Conservation (phyloP, 2,888 invertebrate genomes). For the Formica aserva region DNA sequence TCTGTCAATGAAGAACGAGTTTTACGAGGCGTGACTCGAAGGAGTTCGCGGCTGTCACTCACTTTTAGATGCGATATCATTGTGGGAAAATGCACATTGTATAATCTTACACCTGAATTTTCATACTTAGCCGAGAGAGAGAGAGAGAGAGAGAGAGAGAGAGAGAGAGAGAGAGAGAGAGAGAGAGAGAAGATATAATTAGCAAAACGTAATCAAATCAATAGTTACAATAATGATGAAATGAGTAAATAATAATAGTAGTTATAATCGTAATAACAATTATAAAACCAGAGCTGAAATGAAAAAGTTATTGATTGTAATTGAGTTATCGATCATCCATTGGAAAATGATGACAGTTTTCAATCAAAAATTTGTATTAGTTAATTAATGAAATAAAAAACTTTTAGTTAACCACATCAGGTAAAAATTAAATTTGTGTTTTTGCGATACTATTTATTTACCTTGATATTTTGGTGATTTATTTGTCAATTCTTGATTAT, state of each 20-base stretch:
- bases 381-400: not conserved
- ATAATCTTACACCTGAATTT: constrained; percentile 14
- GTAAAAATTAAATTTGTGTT: not conserved
- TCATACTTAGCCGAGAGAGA: not conserved
- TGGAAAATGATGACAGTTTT: not conserved
- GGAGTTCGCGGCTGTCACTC: not conserved
- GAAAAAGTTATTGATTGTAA: not conserved
- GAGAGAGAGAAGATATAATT: not conserved
- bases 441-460: not conserved
- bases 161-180: not conserved
- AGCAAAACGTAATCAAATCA: not conserved
- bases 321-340: not conserved
- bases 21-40: not conserved
- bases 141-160: not conserved
- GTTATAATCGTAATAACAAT: not conserved
- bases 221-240: not conserved
- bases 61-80: not conserved
- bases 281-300: not conserved
- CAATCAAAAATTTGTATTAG: not conserved
- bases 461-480: not conserved
- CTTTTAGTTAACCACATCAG: not conserved
- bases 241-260: not conserved
- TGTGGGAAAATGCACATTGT: not conserved
- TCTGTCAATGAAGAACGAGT: constrained; percentile 30
- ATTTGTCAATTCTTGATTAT: not conserved